Conservation (phyloP, 2,888 invertebrate species). For the Lasioglossum lativentre region DNA sequence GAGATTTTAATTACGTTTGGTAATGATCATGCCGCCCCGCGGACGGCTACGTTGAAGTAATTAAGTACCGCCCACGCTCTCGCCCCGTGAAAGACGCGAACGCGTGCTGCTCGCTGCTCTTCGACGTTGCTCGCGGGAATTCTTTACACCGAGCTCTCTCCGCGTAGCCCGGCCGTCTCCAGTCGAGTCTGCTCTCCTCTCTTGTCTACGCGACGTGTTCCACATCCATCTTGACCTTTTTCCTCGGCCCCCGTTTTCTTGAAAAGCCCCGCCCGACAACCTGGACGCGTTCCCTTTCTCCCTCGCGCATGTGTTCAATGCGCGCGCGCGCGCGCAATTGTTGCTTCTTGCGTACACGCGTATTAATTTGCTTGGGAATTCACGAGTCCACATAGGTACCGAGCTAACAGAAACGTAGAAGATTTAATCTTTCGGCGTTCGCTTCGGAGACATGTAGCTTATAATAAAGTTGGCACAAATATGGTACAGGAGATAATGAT, state of each 20-base stretch:
- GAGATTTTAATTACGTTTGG: constrained; percentile 68
- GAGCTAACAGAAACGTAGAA: not conserved
- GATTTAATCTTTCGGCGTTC: not conserved
- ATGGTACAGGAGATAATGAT: too few species aligned
- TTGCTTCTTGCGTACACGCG: not conserved
- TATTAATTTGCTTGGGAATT: not conserved
- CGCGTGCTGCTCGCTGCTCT: not conserved
- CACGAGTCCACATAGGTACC: not conserved
- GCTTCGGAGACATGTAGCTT: too few species aligned
- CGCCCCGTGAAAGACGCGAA: constrained; percentile 23
- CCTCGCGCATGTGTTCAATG: not conserved
- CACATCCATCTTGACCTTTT: constrained; percentile 65
- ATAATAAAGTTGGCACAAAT: too few species aligned
- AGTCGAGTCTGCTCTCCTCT: not conserved
- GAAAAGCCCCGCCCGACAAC: constrained; percentile 32
- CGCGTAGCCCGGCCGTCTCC: constrained; percentile 20
- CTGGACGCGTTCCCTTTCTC: constrained; percentile 6
- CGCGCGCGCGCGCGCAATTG: not conserved
- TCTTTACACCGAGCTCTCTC: constrained; percentile 41
- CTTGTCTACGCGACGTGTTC: constrained; percentile 35
- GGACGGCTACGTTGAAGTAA: constrained; percentile 45
- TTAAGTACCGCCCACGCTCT: constrained; percentile 49
- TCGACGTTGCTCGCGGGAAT: constrained; percentile 41
- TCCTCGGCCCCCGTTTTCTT: constrained; percentile 48
- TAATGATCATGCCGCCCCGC: constrained; percentile 46